Evolutionary conservation across 1,140 invertebrate genomes (phyloP), one percentile per base, ranked within the genome.

Genomic region (Sinella curviseta): DNA sequence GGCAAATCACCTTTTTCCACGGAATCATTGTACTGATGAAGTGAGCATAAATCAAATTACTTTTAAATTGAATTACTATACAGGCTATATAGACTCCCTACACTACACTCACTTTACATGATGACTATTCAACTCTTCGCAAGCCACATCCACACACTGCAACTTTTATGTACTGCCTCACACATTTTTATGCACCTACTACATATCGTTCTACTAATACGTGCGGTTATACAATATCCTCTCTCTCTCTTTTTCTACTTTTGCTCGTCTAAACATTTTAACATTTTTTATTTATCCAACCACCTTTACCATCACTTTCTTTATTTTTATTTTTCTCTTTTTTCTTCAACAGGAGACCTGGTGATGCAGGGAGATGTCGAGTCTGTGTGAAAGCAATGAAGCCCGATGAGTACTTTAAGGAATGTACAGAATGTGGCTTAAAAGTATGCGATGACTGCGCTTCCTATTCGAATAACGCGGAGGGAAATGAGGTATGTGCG

Each of bases 391-490:
- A 95, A 87, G 93, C 92, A 55, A 92, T 96, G 85, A 94, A 94
- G 85, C 92, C 93, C 0, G 93, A 94, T 73, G 94, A 95, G 85
- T 92, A 93, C 84, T 93, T 91, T 85, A 91, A 93, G 83, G 93
- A 92, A 28, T 96, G 95, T 88, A 92, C 91, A 84, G 94, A 95
- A 86, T 96, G 95, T 87, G 91, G 94, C 84, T 93, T 95, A 84
- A 91, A 93, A 83, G 94, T 96, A 54, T 96, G 95, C 86, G 95
- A 96, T 86, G 95, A 96, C 87, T 96, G 95, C 85, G 94, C 94
- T 70, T 95, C 93, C 48, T 96, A 96, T 87, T 95, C 94, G 80
- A 94, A 93, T 85, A 90, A 92, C 67, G 91, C 92, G 60, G 93
- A 94, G n/a, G 84, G 82, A 84, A 93, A 94, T 85, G 90, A 91